Evolutionary conservation across 2,888 invertebrate species (phyloP), one percentile per base, ranked within the genome.

Genomic region (Chrysolina haemoptera): DNA sequence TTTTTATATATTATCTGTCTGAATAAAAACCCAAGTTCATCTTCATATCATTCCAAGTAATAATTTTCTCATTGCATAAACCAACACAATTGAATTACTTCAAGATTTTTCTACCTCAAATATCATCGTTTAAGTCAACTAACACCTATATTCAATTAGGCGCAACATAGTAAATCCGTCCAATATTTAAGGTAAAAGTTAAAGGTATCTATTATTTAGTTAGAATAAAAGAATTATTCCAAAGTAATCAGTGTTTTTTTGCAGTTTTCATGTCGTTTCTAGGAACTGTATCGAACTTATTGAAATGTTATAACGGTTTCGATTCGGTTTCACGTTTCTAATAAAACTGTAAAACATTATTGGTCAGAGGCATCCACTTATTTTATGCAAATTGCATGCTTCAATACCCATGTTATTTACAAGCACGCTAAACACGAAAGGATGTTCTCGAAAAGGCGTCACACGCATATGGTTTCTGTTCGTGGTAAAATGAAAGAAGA

Each of bases 321-420:
- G 2, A 40, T 53, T 20, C 18, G 12, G 53, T 18, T 40, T 40
- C 67, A 67, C 67, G 67, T 66, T 50, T 66, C 66, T 66, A 35
- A 50, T 50, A 43, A 66, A 50, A 66, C 66, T 50, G 66, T 67
- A 40, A 65, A 46, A 65, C 65, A 27, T 48, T n/a, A 67, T 53
- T 53, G 41, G 53, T 67, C 27, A 41, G 18, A 55, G 67, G 40
- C 46, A 59, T 69, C 69, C 65, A 65, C 63, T 71, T 53, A 50
- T 68, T 74, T 70, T 62, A 75, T 75, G 75, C 68, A 68, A 73
- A 76, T 70, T 62, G 14, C 46, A 68, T 64, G 75, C 67, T 71
- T 68, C 70, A 70, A 22, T 76, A 73, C 66, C 20, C 12, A 59
- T 53, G 53, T 50, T 27, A 16, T 40, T 50, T 27, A 16, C 20